A percentile compares a stretch with the other conserved stretches of the same genome.
phyloP scores from a whole-genome alignment of 2,888 invertebrate species.

The Ceriagrion tenellum region DNA sequence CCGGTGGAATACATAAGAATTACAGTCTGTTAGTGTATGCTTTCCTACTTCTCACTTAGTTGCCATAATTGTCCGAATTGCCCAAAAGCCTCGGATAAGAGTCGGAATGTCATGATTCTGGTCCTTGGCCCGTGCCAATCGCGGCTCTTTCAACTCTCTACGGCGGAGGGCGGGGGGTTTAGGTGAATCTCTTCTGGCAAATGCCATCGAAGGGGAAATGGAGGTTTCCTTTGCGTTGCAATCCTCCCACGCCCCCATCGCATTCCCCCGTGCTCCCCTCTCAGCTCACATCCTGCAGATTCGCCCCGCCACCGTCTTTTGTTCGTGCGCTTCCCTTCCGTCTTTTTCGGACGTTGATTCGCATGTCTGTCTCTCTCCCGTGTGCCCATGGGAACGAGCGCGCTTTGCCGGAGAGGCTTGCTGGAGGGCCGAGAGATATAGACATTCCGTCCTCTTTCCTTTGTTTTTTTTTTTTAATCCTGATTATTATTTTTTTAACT shows the following conservation, averaged over 20 bases:
- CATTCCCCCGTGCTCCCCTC: neutral
- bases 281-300: neutral
- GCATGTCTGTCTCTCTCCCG: neutral
- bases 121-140: too few relatives aligned
- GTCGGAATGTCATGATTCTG: too few relatives aligned
- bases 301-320: neutral
- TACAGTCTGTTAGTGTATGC: too few relatives aligned
- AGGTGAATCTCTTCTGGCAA: too few relatives aligned
- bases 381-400: neutral
- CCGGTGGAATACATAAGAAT: too few relatives aligned
- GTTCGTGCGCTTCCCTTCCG: neutral
- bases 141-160: too few relatives aligned
- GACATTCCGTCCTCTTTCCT: neutral
- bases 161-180: neutral
- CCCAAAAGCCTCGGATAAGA: too few relatives aligned
- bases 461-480: neutral
- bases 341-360: neutral
- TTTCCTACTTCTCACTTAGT: too few relatives aligned
- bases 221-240: neutral
- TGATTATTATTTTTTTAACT: neutral
- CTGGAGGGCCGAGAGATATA: neutral
- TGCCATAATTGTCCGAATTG: too few relatives aligned
- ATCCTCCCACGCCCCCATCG: constrained; percentile 28
- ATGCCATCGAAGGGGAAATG: neutral
- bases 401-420: too few relatives aligned